Base-by-base conservation (phyloP, 2,113 vertebrate genomes). In the Calyptomena viridis region DNA sequence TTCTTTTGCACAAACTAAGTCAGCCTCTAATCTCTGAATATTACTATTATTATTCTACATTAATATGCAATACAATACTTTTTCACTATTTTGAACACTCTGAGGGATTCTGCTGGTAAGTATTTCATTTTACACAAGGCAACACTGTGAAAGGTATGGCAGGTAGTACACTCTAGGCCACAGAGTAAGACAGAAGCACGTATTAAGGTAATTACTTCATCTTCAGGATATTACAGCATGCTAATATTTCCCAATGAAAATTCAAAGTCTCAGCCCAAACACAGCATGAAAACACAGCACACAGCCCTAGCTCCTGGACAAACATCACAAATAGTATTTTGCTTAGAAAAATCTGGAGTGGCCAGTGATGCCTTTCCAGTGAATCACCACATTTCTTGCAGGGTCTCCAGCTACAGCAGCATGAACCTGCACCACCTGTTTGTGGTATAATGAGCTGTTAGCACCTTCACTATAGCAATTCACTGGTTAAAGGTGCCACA, bases 141-240 rank as follows among this genome's bases (percentile, higher is more conserved):
- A 75, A 55, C 68, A 12, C 47, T 40, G 49, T 59, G 49, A 84
- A 93, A 75, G 47, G 47, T 63, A 74, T 52, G 67, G 53, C 31
- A 81, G 81, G 47, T 49, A 53, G 49, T 9, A 12, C 0, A 0
- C 55, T 74, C 33, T 37, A 53, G 78, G 89, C 68, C 58, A 80
- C 50, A n/a, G 63, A 89, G 5, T 35, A 88, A 71, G 33, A 44
- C 85, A 91, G 78, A 80, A 74, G 47, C 63, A 90, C 55, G 55
- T 88, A 81, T 71, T 88, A 84, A 58, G 14, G 52, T 83, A 96
- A 92, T 74, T 88, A 82, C 24, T 92, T 67, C 68, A 50, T 77
- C 75, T 75, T 90, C 33, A 17, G 78, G 55, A 91, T 74, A 82
- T 56, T 86, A 47, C 25, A 82, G 67, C 49, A 90, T 11, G 42